Conservation (phyloP, 2,888 invertebrate genomes). For the Eilema sororculum region DNA sequence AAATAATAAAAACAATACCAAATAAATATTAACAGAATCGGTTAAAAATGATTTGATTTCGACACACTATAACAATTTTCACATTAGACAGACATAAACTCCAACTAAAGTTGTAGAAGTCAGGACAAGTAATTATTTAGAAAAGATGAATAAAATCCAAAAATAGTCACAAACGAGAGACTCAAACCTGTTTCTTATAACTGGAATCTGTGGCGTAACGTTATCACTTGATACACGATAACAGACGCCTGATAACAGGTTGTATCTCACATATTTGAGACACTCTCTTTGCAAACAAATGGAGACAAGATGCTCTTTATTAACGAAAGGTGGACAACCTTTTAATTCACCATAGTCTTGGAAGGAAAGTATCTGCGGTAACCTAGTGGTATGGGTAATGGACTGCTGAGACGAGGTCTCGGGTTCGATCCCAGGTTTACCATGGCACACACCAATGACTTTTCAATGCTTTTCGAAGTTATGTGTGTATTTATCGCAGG, state of each 20-base stretch:
- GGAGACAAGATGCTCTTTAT: neutral
- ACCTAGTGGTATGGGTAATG: too few relatives aligned
- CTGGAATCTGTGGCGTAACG: constrained; percentile 6
- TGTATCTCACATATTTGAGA: constrained; percentile 12
- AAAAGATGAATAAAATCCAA: neutral
- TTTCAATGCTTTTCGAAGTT: too few relatives aligned
- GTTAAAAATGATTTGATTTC: too few relatives aligned
- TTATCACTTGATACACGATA: constrained; percentile 7
- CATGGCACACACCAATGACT: too few relatives aligned
- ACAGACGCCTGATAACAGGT: constrained; percentile 10
- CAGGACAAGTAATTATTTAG: neutral
- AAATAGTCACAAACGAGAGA: neutral
- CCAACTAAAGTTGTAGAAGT: neutral
- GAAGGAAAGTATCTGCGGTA: too few relatives aligned
- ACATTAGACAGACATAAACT: too few relatives aligned
- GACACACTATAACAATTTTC: too few relatives aligned
- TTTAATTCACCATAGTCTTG: neutral
- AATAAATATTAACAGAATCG: too few relatives aligned
- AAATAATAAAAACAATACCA: too few relatives aligned
- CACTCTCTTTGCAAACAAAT: constrained; percentile 8
- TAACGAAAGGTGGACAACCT: neutral
- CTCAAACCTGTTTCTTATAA: neutral
- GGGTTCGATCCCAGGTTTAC: too few relatives aligned
- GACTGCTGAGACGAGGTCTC: too few relatives aligned
- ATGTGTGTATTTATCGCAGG: too few relatives aligned